Conservation (phyloP, 2,888 invertebrate genomes). For the Ernsta delagoae region DNA sequence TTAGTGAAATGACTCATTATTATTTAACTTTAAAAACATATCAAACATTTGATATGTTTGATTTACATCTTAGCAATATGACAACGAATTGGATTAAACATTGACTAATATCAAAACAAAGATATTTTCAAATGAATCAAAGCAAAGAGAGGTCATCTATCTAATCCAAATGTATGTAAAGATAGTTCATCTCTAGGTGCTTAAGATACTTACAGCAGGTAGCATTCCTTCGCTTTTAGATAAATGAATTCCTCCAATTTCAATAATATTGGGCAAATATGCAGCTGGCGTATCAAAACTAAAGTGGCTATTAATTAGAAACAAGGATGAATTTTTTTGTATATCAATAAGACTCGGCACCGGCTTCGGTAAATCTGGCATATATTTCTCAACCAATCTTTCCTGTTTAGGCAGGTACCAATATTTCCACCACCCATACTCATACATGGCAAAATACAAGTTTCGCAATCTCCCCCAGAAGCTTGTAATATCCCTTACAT, state of each 20-base stretch:
- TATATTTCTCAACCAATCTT: constrained; percentile 61
- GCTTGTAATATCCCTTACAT: constrained; percentile 74
- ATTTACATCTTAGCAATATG: too few relatives aligned
- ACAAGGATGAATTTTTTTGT: constrained; percentile 67
- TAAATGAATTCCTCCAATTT: constrained; percentile 84
- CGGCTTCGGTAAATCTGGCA: constrained; percentile 58
- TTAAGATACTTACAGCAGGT: constrained; percentile 53
- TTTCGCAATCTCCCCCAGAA: constrained; percentile 81
- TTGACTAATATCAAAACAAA: too few relatives aligned
- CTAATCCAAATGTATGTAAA: too few relatives aligned
- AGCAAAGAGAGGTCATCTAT: too few relatives aligned
- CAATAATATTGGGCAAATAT: constrained; percentile 80
- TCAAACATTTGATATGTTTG: too few relatives aligned
- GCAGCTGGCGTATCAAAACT: constrained; percentile 75
- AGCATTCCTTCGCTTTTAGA: constrained; percentile 56
- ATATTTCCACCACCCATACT: constrained; percentile 66
- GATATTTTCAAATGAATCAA: too few relatives aligned
- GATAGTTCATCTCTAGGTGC: too few relatives aligned
- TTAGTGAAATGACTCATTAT: too few relatives aligned
- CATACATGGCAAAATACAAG: constrained; percentile 66
- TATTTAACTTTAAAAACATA: too few relatives aligned
- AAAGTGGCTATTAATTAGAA: constrained; percentile 78
- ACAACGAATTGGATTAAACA: too few relatives aligned
- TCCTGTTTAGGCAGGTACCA: constrained; percentile 68
- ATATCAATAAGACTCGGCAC: constrained; percentile 67